Base-by-base conservation (phyloP, 2,797 vertebrate species). In the Cossypha niveicapilla region DNA sequence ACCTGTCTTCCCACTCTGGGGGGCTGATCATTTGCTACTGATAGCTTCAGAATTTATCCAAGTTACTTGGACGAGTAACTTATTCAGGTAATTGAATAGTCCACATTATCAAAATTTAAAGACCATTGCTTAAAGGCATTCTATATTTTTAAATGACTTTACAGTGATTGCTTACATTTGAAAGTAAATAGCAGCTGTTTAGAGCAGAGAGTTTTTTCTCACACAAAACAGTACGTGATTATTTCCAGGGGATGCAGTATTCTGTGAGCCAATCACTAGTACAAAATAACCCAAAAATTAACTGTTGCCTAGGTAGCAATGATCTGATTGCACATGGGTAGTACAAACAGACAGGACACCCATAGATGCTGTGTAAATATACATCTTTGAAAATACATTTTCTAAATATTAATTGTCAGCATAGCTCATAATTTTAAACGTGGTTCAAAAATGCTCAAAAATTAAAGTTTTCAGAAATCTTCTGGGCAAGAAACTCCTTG, bases 241-340 rank as follows among this genome's bases (percentile, higher is more conserved):
- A 3, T 61, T 91, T 91, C 32, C 56, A 45, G 13, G 50, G 28
- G 19, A 74, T 25, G 11, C 9, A 44, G 17, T 35, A 25, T 70
- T 78, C 41, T 42, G n/a, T 70, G 53, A 81, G 37, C 16, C 70
- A 70, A 23, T 62, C 76, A 66, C 22, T 53, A 41, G 15, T 42
- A 77, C n/a, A 73, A 87, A 50, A 76, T 51, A 16, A 77, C 74
- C n/a, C 72, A 82, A 87, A 96, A 87, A 70, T 73, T 89, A 76
- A 66, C 71, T 71, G 75, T 89, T 82, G 53, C 63, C 86, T 82
- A 73, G 63, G 67, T 57, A 91, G 73, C 60, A 78, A 27, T 39
- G 23, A 42, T 70, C 51, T 86, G 58, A 73, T 85, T 82, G 57
- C 23, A 47, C 23, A 10, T 28, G 17, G 3, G 45, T 76, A 79